phyloP scores from a whole-genome alignment of 2,797 vertebrate species.

The Gallinago solitaria region DNA sequence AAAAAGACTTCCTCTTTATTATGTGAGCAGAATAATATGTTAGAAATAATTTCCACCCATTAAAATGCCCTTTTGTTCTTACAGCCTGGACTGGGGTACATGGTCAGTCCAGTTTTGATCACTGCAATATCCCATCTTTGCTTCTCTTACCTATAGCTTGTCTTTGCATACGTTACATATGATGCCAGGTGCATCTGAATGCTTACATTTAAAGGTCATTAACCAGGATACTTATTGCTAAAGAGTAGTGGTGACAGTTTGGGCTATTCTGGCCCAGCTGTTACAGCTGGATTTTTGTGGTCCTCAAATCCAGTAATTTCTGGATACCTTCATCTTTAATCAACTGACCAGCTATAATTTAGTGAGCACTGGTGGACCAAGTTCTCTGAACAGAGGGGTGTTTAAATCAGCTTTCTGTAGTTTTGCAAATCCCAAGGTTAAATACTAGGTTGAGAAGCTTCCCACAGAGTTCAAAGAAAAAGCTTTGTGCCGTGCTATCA shows the following conservation, averaged over 20 bases:
- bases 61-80: constrained; percentile 37
- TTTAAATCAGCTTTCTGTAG: not conserved
- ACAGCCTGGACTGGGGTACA: not conserved
- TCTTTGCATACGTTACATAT: not conserved
- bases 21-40: constrained; percentile 41
- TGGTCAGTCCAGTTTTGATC: not conserved
- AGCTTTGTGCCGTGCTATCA: not conserved
- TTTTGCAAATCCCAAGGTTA: not conserved
- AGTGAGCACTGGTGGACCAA: not conserved
- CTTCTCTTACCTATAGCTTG: not conserved
- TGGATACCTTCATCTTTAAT: not conserved
- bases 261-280: not conserved
- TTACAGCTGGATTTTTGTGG: not conserved
- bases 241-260: not conserved
- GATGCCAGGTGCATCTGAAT: not conserved
- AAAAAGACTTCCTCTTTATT: constrained; percentile 45
- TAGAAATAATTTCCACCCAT: constrained; percentile 56
- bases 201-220: not conserved
- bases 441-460: not conserved
- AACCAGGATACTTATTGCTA: not conserved
- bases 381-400: not conserved
- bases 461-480: not conserved
- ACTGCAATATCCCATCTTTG: not conserved
- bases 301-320: not conserved
- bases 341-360: not conserved